phyloP scores from a whole-genome alignment of 2,888 invertebrate genomes.

The Cephalotes varians region DNA sequence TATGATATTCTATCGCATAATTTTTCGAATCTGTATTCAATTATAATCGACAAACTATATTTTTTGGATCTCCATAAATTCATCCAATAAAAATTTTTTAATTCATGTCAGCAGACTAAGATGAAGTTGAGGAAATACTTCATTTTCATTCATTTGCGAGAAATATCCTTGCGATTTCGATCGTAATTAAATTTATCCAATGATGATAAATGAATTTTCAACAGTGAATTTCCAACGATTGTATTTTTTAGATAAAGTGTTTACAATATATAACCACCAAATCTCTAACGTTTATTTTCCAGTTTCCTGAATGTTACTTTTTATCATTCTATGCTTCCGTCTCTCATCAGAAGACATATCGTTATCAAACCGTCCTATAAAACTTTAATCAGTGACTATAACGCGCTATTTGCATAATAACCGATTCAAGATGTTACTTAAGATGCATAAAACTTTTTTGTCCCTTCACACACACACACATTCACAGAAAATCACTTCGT shows the following conservation, averaged over 20 bases:
- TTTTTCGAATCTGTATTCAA: background rate
- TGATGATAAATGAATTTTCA: too few species aligned
- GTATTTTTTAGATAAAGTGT: background rate
- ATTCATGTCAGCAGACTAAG: background rate
- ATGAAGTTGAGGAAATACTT: background rate
- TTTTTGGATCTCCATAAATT: background rate
- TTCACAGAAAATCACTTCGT: background rate
- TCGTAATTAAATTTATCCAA: background rate
- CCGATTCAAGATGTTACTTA: background rate
- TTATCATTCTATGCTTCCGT: background rate
- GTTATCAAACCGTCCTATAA: background rate
- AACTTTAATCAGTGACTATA: background rate
- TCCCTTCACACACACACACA: too few species aligned
- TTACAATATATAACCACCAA: background rate
- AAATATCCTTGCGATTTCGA: too few species aligned
- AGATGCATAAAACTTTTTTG: background rate
- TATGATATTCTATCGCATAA: background rate
- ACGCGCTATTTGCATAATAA: slow-evolving; percentile 34
- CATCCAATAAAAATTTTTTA: background rate
- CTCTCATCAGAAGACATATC: background rate
- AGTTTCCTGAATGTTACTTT: background rate
- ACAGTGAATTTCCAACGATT: background rate
- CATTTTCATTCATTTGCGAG: background rate
- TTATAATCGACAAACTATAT: background rate
- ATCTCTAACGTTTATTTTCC: background rate